phyloP scores from a whole-genome alignment of 2,113 vertebrate genomes.

The Semnopithecus entellus region DNA sequence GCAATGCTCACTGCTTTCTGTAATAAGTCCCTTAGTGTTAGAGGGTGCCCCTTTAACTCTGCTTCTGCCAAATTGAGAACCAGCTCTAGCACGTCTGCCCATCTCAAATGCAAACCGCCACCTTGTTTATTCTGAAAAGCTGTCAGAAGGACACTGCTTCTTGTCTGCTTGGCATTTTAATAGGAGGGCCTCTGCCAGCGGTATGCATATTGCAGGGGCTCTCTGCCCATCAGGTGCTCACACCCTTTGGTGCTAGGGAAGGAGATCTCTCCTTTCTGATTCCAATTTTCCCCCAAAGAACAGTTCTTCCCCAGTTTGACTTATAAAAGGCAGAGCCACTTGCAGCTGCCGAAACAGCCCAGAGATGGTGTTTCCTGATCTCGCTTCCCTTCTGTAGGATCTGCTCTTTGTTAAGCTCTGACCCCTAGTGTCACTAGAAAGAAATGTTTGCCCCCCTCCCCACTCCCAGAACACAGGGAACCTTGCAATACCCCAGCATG shows the following conservation, averaged over 20 bases:
- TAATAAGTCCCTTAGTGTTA: background rate
- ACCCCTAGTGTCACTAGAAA: background rate
- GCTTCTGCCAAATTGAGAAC: background rate
- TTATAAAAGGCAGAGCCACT: background rate
- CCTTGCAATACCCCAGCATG: background rate
- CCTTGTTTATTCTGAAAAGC: background rate
- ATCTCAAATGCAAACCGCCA: background rate
- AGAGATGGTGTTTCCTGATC: background rate
- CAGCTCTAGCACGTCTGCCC: rapidly evolving
- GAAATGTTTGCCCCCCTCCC: too few species aligned
- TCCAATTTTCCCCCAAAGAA: background rate
- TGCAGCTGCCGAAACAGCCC: background rate
- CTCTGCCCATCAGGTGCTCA: background rate
- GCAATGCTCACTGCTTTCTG: background rate
- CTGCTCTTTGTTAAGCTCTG: background rate
- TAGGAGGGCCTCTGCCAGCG: background rate
- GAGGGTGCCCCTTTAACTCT: background rate
- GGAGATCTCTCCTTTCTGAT: background rate
- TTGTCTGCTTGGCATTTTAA: background rate
- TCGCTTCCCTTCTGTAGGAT: background rate
- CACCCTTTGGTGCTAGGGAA: background rate
- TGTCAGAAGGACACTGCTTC: background rate
- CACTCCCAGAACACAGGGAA: background rate
- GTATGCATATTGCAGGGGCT: background rate
- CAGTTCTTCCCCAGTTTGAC: background rate